Evolutionary conservation across 2,113 vertebrate species (phyloP).

Genomic region (Leptobrachium leishanense): DNA sequence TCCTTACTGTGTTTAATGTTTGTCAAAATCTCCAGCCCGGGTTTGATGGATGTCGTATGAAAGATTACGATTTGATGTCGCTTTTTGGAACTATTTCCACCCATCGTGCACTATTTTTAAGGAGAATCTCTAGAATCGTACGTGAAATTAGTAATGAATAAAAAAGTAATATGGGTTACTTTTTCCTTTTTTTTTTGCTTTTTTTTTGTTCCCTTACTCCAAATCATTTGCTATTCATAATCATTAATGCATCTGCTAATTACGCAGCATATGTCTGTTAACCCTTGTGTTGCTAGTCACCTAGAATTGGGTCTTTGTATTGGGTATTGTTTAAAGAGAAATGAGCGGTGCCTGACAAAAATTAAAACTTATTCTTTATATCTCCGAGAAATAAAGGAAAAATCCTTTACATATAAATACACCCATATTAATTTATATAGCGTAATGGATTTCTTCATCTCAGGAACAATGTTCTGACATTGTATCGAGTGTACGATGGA

Average conservation of each 20-base stretch:
- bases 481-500: no score
- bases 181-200: conserved; percentile 66
- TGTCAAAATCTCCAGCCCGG: conserved; percentile 83
- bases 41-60: conserved; percentile 82
- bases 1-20: conserved; percentile 88
- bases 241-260: conserved; percentile 85
- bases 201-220: conserved; percentile 66
- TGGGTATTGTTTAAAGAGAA: conserved; percentile 44
- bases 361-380: not conserved
- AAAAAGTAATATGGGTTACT: conserved; percentile 65
- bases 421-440: no score
- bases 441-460: no score
- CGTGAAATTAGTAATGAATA: conserved; percentile 68
- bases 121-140: conserved; percentile 67
- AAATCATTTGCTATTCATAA: conserved; percentile 76
- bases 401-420: no score
- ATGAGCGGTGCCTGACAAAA: not conserved
- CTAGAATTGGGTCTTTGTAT: conserved; percentile 21
- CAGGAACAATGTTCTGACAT: no score
- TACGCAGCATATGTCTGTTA: conserved; percentile 81
- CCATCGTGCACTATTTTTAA: conserved; percentile 70
- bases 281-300: conserved; percentile 59
- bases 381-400: no score
- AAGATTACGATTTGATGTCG: conserved; percentile 79
- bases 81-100: conserved; percentile 76